Evolutionary conservation across 2,797 vertebrate species (phyloP), one percentile per base, ranked within the genome.

Genomic region (Hippoglossus hippoglossus): DNA sequence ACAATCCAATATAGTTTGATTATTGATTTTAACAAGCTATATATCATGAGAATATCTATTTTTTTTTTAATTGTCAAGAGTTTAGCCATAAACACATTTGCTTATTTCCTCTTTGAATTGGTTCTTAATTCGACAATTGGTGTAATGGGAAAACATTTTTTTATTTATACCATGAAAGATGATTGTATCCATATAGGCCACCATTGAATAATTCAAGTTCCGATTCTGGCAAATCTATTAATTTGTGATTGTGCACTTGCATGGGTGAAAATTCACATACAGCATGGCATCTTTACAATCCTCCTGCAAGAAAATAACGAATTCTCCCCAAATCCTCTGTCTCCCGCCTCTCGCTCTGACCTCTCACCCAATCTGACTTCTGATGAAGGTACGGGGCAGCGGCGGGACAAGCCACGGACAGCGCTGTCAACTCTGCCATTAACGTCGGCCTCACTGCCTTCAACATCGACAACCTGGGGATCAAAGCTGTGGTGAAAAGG

Each of bases 401-500:
- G 12, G 98, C 96, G 0, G 98, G 97, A 71, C 94, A 95, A 57
- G 98, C 97, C 75, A 98, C 98, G 1, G 96, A 99, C 68, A 77
- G 96, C 0, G 98, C 97, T 0, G 80, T 99, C 88, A 96, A 96
- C 89, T 99, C 98, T 49, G 98, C 97, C 79, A 96, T 99, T 85
- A 99, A 98, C 44, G 92, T 99, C 54, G 98, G 98, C 2, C 47
- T 97, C 79, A 94, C 98, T 26, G 97, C 97, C 60, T 96, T 98
- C 93, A 99, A 99, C 82, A 96, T 99, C 28, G 96, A 99, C 85
- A 95, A 97, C 93, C 93, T 99, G 57, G 98, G 98, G 51, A 92
- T 99, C 93, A 99, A 99, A 92, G 96, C 97, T 19, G 92, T 97
- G 71, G 97, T 97, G 84, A 98, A 98, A 88, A 96, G 83, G 90